Conservation (phyloP, 2,888 invertebrate species). For the Autographa gamma region DNA sequence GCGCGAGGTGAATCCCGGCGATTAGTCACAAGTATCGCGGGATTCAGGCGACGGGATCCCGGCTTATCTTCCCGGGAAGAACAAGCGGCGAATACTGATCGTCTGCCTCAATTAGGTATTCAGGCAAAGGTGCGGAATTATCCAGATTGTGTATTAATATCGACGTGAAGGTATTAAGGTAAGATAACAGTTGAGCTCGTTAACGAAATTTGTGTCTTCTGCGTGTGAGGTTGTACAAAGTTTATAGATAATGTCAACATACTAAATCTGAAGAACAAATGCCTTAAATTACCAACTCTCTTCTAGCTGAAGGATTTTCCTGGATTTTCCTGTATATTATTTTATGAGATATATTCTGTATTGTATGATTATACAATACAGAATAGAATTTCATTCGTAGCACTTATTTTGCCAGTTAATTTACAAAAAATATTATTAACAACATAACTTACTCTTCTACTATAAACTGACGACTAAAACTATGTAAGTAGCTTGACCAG, state of each 20-base stretch:
- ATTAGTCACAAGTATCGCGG: constrained; percentile 88
- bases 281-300: too few species aligned
- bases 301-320: too few species aligned
- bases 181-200: constrained; percentile 52
- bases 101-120: constrained; percentile 80
- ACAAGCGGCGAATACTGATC: constrained; percentile 85
- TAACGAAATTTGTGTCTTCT: constrained; percentile 36
- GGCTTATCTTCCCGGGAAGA: constrained; percentile 62
- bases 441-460: too few species aligned
- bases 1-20: constrained; percentile 83
- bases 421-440: too few species aligned
- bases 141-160: constrained; percentile 81
- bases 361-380: too few species aligned
- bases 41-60: constrained; percentile 71
- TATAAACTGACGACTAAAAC: too few species aligned
- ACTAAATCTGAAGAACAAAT: not conserved
- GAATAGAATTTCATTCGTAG: too few species aligned
- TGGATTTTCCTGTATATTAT: too few species aligned
- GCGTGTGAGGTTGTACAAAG: constrained; percentile 16
- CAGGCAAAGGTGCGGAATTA: constrained; percentile 82
- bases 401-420: too few species aligned
- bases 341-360: too few species aligned
- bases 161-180: constrained; percentile 64
- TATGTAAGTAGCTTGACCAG: too few species aligned
- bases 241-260: not conserved